Base-by-base conservation (phyloP, 2,888 invertebrate genomes). In the Macrosoma leucophasiata region DNA sequence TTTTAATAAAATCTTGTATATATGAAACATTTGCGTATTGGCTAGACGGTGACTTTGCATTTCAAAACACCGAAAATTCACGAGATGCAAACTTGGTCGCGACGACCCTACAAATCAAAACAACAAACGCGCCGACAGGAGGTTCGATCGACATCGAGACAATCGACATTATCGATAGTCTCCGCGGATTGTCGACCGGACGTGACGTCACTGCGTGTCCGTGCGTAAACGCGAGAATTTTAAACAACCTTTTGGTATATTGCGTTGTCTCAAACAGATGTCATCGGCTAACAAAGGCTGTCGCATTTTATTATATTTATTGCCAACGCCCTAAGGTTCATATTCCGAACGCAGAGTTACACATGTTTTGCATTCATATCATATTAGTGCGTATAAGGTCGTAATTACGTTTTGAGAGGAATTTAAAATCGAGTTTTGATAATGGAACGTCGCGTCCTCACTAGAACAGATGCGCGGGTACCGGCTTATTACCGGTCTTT, bases 161-260 rank as follows among this genome's bases (percentile, higher is more conserved):
- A 65, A 61, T 67, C 65, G 62, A 62, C 64, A 68, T 63, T 61
- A 55, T 48, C 56, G 52, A 41, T 41, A 41, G 49, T 48, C 53
- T 52, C 56, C 59, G 56, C 53, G 58, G 58, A 54, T 58, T 53
- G 58, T 52, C 62, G 52, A 62, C 72, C 73, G 82, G 82, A 82
- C 66, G 71, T 82, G 81, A 78, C 79, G 81, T 77, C 76, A 76
- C 58, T 43, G 53, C 48, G 48, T 50, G 58, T 56, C 62, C 62
- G 64, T 58, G 71, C 73, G 76, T 77, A 76, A 74, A 76, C 72
- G 60, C 64, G 67, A 74, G 79, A 78, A 84, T 81, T 77, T 79
- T 77, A 81, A 82, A 79, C 79, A 81, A 79, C 68, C 64, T 71
- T 73, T 74, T 67, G 60, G 69, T 71, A 67, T 69, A 72, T 66